Base-by-base conservation (phyloP, 2,113 vertebrate species). In the Piaya cayana region DNA sequence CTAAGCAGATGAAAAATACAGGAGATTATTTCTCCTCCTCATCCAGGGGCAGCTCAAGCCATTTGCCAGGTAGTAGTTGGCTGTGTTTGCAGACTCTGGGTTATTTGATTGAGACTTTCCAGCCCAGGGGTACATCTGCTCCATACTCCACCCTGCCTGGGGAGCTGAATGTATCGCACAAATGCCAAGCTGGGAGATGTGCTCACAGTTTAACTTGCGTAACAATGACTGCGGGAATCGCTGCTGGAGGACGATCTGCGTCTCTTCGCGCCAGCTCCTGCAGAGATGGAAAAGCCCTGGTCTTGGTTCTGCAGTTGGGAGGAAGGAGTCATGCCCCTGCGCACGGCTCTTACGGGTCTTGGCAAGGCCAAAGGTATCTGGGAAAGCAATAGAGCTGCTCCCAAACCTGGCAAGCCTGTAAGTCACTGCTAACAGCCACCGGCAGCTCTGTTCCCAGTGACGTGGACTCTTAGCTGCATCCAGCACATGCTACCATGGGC, bases 1-100 rank as follows among this genome's bases (percentile, higher is more conserved):
- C 52, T 64, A 19, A 55, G 58, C 90, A 85, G 86, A 85, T 92
- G 90, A 86, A 71, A 76, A 93, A 85, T 8, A 74, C 63, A 79
- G 70, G 77, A 45, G 82, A 23, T 71, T 60, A 32, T 82, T 96
- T 91, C 93, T 87, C 76, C 86, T 85, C 12, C 22, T 88, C 69
- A 74, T 22, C 56, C 72, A 78, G 60, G 71, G 83, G 86, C 86
- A 84, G 86, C 90, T 68, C 52, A 36, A 92, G 88, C 75, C 3
- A 5, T 83, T 59, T 64, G 52, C 64, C 79, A 83, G 83, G 74
- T 5, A 76, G 85, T 11, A 71, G 30, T 9, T 85, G 92, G 77
- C 90, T 58, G 37, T 0, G 0, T 15, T 39, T 59, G 71, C 76
- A 85, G 49, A 27, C 64, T 53, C 42, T 9, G 86, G 65, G 80